phyloP scores from a whole-genome alignment of 1,140 invertebrate species.

The Gonioctena quinquepunctata region DNA sequence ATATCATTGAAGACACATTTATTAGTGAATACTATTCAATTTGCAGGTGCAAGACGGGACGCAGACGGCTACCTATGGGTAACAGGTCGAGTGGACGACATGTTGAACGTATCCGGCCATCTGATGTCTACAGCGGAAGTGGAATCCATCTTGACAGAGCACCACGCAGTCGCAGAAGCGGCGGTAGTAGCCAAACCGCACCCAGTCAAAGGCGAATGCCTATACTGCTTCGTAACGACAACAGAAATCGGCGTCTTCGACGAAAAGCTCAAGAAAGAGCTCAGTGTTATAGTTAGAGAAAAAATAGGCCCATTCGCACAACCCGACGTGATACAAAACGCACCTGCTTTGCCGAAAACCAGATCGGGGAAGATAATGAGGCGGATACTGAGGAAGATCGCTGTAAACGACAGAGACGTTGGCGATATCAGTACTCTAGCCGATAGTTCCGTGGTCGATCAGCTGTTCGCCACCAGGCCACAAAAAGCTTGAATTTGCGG shows the following conservation, averaged over 20 bases:
- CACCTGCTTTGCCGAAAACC: slow-evolving; percentile 93
- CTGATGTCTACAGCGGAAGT: slow-evolving; percentile 96
- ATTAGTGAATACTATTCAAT: too few relatives aligned
- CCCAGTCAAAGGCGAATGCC: slow-evolving; percentile 91
- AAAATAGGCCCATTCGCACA: slow-evolving; percentile 96
- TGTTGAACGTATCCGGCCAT: slow-evolving; percentile 98
- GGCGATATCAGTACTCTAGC: slow-evolving; percentile 93
- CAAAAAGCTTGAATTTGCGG: slow-evolving; percentile 21
- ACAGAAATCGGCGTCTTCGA: slow-evolving; percentile 75
- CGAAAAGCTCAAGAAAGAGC: slow-evolving; percentile 70
- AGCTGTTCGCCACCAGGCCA: slow-evolving; percentile 74
- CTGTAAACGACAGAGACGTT: slow-evolving; percentile 82
- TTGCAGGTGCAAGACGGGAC: slow-evolving; percentile 82
- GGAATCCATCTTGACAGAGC: slow-evolving; percentile 87
- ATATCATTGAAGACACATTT: too few relatives aligned
- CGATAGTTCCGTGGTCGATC: slow-evolving; percentile 82
- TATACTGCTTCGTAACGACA: slow-evolving; percentile 95
- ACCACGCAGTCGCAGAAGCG: slow-evolving; percentile 83
- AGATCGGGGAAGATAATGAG: slow-evolving; percentile 98
- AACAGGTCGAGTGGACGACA: slow-evolving; percentile 95
- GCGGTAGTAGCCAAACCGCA: slow-evolving; percentile 95
- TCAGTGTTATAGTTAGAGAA: slow-evolving; percentile 84
- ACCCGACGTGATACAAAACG: slow-evolving; percentile 92
- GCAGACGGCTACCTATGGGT: slow-evolving; percentile 96
- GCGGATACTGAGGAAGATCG: slow-evolving; percentile 90